phyloP scores from a whole-genome alignment of 92 coral and sea anemone species.

The Parazoanthus atlanticus region DNA sequence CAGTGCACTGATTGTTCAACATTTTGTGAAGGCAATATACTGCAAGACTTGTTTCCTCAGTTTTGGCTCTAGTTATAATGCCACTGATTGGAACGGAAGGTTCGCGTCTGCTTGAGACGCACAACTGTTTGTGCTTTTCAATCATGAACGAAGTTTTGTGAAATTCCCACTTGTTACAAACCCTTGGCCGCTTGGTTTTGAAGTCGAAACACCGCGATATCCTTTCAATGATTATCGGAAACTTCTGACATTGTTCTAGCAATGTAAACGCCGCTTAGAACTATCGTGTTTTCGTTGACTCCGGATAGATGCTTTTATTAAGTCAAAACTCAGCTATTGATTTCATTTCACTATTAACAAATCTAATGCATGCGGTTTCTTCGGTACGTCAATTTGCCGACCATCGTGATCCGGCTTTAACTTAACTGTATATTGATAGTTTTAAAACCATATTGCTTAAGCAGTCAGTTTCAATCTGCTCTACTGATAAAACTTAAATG shows the following conservation, averaged over 20 bases:
- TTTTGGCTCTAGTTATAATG: too few species aligned
- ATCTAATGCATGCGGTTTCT: neutral
- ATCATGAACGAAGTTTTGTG: neutral
- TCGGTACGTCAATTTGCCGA: neutral
- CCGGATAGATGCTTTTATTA: slow-evolving; percentile 9
- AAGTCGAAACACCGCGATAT: neutral
- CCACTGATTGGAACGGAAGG: neutral
- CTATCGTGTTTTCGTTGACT: neutral
- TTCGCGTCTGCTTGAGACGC: neutral
- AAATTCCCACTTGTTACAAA: neutral
- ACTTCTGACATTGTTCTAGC: neutral
- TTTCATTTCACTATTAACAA: neutral
- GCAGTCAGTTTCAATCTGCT: neutral
- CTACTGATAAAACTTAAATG: neutral
- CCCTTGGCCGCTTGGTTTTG: neutral
- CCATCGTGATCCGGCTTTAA: neutral
- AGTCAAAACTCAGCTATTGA: slow-evolving; percentile 3
- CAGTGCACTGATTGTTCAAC: neutral
- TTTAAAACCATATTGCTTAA: neutral
- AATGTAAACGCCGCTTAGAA: neutral
- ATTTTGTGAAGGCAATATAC: neutral
- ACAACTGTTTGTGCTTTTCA: neutral
- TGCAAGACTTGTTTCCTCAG: too few species aligned
- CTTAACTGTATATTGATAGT: neutral
- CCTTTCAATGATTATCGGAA: neutral